Evolutionary conservation across 2,888 invertebrate species (phyloP).

Genomic region (Pseudolycoriella hygida): DNA sequence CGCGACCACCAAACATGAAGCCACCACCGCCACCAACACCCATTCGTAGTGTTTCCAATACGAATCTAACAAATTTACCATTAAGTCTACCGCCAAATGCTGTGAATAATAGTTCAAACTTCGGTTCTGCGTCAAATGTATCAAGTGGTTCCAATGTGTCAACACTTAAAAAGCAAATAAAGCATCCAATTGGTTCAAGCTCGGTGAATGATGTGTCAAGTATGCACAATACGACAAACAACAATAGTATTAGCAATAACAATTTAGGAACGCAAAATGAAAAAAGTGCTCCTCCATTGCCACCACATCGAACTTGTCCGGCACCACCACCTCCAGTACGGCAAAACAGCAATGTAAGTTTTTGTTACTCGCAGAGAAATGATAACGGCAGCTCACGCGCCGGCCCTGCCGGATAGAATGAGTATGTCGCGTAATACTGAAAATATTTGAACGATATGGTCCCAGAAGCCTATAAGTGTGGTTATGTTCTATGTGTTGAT

Average conservation of each 20-base stretch:
- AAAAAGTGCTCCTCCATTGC: conserved; percentile 22
- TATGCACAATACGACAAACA: conserved; percentile 2
- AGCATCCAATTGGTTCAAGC: conserved; percentile 15
- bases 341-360: conserved; percentile 16
- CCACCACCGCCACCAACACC: conserved; percentile 30
- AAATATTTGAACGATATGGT: too few species aligned
- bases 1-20: conserved; percentile 23
- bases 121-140: conserved; percentile 12
- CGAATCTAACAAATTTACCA: conserved; percentile 22
- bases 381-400: too few species aligned
- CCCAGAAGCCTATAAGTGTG: too few species aligned
- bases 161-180: conserved; percentile 25
- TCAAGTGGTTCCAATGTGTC: conserved; percentile 20
- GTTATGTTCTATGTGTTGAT: too few species aligned
- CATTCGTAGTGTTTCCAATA: conserved; percentile 26
- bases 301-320: conserved; percentile 28
- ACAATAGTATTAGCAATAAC: neutral
- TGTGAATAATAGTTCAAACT: conserved; percentile 11
- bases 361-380: neutral
- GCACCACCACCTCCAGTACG: conserved; percentile 24
- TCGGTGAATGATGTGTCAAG: conserved; percentile 14
- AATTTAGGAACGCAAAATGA: conserved; percentile 1
- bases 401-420: too few species aligned
- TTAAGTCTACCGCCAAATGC: conserved; percentile 15
- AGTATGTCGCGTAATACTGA: too few species aligned